Conservation (phyloP, 37 sponge, comb jelly and placozoan genomes). For the Aplysina aerophoba region DNA sequence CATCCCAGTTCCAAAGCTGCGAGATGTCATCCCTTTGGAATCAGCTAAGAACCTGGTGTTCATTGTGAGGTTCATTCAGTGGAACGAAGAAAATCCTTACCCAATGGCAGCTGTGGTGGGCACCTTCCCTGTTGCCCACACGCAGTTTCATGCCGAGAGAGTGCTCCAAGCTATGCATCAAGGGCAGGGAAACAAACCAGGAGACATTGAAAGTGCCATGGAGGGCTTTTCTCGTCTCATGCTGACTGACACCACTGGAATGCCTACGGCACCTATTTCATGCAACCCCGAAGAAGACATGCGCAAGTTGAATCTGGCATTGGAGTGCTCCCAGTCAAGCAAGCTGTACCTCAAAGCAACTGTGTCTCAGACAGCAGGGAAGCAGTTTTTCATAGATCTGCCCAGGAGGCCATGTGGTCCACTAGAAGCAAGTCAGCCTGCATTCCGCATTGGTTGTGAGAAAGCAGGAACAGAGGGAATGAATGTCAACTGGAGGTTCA, state of each 20-base stretch:
- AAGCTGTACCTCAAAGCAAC: background rate
- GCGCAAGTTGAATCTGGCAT: background rate
- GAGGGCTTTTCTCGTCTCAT: too few species aligned
- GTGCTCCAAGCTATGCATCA: conserved; percentile 19
- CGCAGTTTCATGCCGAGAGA: conserved; percentile 44
- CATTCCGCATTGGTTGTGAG: conserved; percentile 5
- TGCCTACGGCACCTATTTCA: too few species aligned
- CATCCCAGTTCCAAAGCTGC: conserved; percentile 49
- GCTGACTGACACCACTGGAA: too few species aligned
- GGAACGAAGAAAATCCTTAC: conserved; percentile 41
- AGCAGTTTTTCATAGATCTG: background rate
- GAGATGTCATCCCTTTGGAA: conserved; percentile 56
- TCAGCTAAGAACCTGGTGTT: conserved; percentile 61
- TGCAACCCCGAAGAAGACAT: background rate
- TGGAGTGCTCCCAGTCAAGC: conserved; percentile 26
- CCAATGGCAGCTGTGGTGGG: conserved; percentile 59
- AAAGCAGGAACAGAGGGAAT: background rate
- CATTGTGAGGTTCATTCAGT: conserved; percentile 44
- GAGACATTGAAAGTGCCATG: background rate
- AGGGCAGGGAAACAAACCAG: background rate
- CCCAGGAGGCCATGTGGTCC: background rate
- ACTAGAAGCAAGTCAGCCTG: background rate
- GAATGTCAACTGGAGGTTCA: conserved; percentile 4
- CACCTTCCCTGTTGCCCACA: conserved; percentile 42
- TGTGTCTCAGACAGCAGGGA: background rate